These are phyloP conservation scores for Thymelicus acteon DNA, from an alignment of 2,888 invertebrate genomes.

Conservation along the genomic window DNA sequence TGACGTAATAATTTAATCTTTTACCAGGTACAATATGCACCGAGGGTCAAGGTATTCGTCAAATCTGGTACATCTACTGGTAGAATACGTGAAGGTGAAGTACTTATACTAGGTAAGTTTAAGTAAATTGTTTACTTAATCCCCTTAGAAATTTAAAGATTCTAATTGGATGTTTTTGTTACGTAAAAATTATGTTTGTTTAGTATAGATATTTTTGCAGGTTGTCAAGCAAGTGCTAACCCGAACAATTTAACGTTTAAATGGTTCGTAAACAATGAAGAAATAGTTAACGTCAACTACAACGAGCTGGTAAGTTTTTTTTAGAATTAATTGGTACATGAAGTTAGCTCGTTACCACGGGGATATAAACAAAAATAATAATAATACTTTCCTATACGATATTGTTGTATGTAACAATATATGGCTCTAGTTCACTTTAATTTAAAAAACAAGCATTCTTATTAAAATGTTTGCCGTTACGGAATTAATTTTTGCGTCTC, in stretches of 20 bases:
- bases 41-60: conserved; percentile 90
- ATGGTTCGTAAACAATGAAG: conserved; percentile 94
- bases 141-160: too few relatives aligned
- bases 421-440: conserved; percentile 1
- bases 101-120: conserved; percentile 64
- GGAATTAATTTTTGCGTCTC: conserved; percentile 33
- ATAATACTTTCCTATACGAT: background rate
- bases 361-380: background rate
- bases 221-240: conserved; percentile 95
- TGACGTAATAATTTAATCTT: conserved; percentile 36
- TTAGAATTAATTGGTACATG: background rate
- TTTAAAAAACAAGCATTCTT: conserved; percentile 21
- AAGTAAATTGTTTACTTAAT: background rate
- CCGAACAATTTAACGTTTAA: conserved; percentile 93
- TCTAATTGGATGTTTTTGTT: too few relatives aligned
- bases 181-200: too few relatives aligned
- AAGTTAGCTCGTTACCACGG: background rate
- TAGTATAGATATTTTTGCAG: conserved; percentile 53
- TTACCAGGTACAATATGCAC: conserved; percentile 94
- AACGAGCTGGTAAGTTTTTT: conserved; percentile 88
- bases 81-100: conserved; percentile 69
- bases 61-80: conserved; percentile 62
- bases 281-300: conserved; percentile 91
- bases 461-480: conserved; percentile 25
- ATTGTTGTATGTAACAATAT: background rate